Evolutionary conservation across 1,140 invertebrate genomes (phyloP), one percentile per base, ranked within the genome.

Genomic region (Drosophila pseudoananassae): DNA sequence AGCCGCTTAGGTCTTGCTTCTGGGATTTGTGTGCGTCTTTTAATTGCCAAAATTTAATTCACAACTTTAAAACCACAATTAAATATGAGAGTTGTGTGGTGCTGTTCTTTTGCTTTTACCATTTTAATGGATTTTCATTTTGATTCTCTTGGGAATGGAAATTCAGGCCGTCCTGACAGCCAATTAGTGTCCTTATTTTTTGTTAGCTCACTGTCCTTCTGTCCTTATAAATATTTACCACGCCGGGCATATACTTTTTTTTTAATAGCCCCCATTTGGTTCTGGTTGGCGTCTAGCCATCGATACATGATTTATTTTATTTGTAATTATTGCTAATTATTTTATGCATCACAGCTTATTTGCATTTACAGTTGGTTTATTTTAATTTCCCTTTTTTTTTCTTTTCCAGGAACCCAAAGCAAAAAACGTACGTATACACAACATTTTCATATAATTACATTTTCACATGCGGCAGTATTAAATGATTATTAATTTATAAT

Each of bases 321-420:
- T 74, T 57, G 27, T 36, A 59, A 68, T 78, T 78, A 73, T 76
- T 47, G 45, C 59, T 49, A 50, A 43, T 50, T 66, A 53, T 56
- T 74, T 56, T 66, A 50, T 46, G 43, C 52, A 54, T 63, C 31
- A 20, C 47, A 40, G 27, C 49, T 72, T 72, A 51, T 68, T 64
- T 68, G 65, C 58, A 77, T 63, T 55, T 60, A 51, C 33, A 69
- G 66, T 64, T 70, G 57, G 73, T 76, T 76, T 76, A 56, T 61
- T 76, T 83, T 54, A 40, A 55, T 70, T 63, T 38, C 53, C 52
- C 68, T 53, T 47, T 68, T 81, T 58, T 61, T 59, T 65, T 20
- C 64, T 10, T 72, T 84, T 73, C 38, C 90, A 91, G 90, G 90
- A 91, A 85, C 90, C 90, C 71, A 91, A 91, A 88, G 68, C 82